Conservation (phyloP, 1,140 invertebrate species). For the Panagrolaimus sp. region DNA sequence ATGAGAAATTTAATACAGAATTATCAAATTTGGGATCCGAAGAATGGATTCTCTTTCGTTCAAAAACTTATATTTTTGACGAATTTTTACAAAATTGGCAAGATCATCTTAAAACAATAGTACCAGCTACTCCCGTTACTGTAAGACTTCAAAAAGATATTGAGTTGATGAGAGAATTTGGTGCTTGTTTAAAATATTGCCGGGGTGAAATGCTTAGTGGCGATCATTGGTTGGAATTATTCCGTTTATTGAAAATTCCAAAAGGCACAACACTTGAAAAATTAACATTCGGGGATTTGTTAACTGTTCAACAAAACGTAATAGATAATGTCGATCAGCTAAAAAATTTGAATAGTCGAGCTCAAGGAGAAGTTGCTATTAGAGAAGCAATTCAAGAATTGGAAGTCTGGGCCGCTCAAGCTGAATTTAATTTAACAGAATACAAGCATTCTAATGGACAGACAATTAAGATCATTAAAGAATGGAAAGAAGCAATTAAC, state of each 20-base stretch:
- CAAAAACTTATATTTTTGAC: conserved; percentile 70
- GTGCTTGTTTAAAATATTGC: conserved; percentile 67
- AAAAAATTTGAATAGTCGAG: conserved; percentile 73
- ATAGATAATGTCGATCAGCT: conserved; percentile 69
- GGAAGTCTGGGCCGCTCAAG: conserved; percentile 87
- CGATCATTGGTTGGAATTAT: conserved; percentile 88
- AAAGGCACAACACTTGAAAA: conserved; percentile 65
- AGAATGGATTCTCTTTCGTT: conserved; percentile 75
- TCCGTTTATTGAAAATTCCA: conserved; percentile 70
- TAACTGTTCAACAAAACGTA: conserved; percentile 68
- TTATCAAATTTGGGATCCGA: conserved; percentile 69
- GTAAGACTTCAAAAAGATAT: conserved; percentile 72
- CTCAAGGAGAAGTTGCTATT: conserved; percentile 80
- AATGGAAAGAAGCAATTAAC: conserved; percentile 79
- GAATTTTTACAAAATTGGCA: conserved; percentile 72
- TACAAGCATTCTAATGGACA: conserved; percentile 71
- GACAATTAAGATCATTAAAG: conserved; percentile 73
- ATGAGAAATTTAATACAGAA: conserved; percentile 69
- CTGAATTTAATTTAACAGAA: conserved; percentile 69
- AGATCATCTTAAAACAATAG: conserved; percentile 62
- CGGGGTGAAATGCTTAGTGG: conserved; percentile 81
- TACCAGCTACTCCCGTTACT: conserved; percentile 65
- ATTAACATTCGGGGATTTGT: conserved; percentile 73
- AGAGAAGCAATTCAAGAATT: conserved; percentile 84
- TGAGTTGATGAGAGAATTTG: conserved; percentile 63